These are phyloP conservation scores for Vulpes vulpes DNA, from an alignment of 2,113 vertebrate genomes.

Conservation along the genomic window DNA sequence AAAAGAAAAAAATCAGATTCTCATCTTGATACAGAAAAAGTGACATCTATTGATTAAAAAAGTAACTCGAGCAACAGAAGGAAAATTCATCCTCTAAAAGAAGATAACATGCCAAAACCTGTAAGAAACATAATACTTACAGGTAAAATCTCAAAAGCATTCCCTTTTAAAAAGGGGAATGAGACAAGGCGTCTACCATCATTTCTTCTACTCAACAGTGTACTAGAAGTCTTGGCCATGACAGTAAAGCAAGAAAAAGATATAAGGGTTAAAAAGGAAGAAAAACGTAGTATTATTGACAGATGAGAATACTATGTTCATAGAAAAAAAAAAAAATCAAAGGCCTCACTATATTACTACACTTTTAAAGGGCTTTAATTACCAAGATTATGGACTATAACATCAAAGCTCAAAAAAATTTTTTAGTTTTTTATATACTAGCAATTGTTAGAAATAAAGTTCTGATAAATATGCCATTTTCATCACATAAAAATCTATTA, in stretches of 20 bases:
- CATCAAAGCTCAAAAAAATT: not conserved
- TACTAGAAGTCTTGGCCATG: not conserved
- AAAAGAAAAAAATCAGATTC: constrained; percentile 9
- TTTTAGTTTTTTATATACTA: not conserved
- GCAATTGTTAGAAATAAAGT: not conserved
- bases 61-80: not conserved
- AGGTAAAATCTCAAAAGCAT: not conserved
- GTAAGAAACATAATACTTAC: not conserved
- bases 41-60: not conserved
- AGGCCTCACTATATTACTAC: not conserved
- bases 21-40: constrained; percentile 4
- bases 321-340: not conserved
- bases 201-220: not conserved
- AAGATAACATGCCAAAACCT: not conserved
- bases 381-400: not conserved
- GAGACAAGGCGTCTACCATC: not conserved
- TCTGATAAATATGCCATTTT: not conserved
- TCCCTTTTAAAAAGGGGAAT: constrained; percentile 23
- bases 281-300: not conserved
- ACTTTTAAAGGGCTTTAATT: constrained; percentile 20
- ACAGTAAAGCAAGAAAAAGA: constrained; percentile 10
- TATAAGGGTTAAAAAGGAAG: not conserved
- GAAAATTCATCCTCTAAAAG: not conserved
- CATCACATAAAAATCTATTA: not conserved
- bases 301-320: not conserved